Percentiles rank a stretch among this genome's conserved stretches.
Evolutionary conservation across 2,888 invertebrate genomes (phyloP).

Genomic region (Diplazon laetatorius): DNA sequence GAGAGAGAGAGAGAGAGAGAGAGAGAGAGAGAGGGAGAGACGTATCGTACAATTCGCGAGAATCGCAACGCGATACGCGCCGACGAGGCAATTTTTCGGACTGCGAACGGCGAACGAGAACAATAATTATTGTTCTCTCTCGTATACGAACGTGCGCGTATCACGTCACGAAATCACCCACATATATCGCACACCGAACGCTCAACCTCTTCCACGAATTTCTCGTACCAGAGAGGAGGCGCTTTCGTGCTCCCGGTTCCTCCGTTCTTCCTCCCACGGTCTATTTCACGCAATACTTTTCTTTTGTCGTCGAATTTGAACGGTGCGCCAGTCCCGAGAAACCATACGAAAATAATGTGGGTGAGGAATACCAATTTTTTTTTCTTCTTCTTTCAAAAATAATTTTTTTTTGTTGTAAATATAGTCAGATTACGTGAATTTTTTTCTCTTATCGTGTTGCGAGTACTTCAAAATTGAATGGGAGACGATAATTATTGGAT

Average conservation of each 20-base stretch:
- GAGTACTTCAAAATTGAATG: no score
- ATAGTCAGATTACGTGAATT: no score
- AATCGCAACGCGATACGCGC: slow-evolving; percentile 55
- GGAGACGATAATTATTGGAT: slow-evolving; percentile 6
- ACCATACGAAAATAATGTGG: no score
- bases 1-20: slow-evolving; percentile 33
- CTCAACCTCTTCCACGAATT: slow-evolving; percentile 56
- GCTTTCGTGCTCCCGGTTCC: slow-evolving; percentile 11
- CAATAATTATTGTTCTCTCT: slow-evolving; percentile 68
- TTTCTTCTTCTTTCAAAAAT: not conserved
- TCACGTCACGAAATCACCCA: slow-evolving; percentile 56
- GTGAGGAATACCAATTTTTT: no score
- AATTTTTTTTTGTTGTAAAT: not conserved
- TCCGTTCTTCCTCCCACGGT: slow-evolving; percentile 4
- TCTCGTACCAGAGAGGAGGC: not conserved
- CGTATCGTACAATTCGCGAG: slow-evolving; percentile 35
- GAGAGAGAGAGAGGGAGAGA: slow-evolving; percentile 20
- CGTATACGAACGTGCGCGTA: slow-evolving; percentile 47
- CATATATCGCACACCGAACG: slow-evolving; percentile 29
- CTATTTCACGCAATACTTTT: not conserved
- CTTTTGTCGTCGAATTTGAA: no score
- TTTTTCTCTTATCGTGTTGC: no score
- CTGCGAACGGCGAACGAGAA: slow-evolving; percentile 42
- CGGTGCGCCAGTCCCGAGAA: no score
- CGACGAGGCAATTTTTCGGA: slow-evolving; percentile 58